Conservation (phyloP, 2,797 vertebrate species). For the Orestias chungarensis region DNA sequence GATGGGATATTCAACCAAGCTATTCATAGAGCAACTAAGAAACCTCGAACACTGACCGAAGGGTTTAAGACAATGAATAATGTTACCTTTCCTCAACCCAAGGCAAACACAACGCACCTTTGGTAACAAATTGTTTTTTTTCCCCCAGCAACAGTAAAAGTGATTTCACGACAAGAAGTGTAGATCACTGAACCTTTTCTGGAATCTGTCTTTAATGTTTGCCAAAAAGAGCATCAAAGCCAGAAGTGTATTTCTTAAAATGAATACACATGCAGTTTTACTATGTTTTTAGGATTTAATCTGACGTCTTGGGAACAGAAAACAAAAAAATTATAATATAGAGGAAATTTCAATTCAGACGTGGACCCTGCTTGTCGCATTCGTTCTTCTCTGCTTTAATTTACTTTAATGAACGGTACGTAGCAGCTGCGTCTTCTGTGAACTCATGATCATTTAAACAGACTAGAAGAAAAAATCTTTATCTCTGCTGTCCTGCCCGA, state of each 20-base stretch:
- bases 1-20: no score
- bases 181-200: no score
- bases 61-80: no score
- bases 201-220: no score
- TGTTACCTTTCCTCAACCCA: no score
- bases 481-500: conserved; percentile 47
- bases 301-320: not conserved
- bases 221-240: not conserved
- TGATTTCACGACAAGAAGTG: no score
- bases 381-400: not conserved
- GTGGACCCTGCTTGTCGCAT: not conserved
- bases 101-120: no score
- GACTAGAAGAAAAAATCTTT: conserved; percentile 2
- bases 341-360: not conserved
- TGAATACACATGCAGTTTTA: not conserved
- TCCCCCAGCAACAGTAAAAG: no score
- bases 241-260: not conserved
- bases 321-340: not conserved
- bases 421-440: conserved; percentile 25
- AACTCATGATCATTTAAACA: conserved; percentile 36
- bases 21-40: no score
- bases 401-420: conserved; percentile 25
- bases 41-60: no score
- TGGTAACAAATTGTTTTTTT: no score
- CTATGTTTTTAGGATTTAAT: not conserved